Percentiles rank a stretch among this genome's conserved stretches.
These are phyloP conservation scores for Tetragonula clypearis DNA, from an alignment of 1,140 invertebrate genomes.

Conservation along the genomic window DNA sequence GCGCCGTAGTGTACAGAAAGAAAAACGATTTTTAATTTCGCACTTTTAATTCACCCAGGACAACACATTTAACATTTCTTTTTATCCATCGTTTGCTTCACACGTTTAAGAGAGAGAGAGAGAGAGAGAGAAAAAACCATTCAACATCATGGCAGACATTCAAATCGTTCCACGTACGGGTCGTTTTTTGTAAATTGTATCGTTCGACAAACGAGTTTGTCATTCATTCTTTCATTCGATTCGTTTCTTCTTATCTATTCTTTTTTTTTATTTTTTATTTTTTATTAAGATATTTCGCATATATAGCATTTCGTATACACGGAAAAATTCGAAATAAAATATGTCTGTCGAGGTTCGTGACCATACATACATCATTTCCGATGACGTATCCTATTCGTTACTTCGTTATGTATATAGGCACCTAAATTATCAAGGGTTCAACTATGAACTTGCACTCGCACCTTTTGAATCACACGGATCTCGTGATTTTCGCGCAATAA, in stretches of 20 bases:
- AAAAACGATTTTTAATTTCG: neutral
- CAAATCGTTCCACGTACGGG: constrained; percentile 24
- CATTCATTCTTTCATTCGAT: constrained; percentile 23
- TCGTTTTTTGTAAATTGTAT: constrained; percentile 10
- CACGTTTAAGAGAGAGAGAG: neutral
- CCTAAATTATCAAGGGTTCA: neutral
- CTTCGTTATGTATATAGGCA: neutral
- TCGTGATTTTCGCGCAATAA: neutral
- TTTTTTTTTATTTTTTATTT: neutral
- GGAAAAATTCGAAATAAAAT: constrained; percentile 23
- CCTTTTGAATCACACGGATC: neutral
- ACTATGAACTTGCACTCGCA: neutral
- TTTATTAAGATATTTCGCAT: neutral
- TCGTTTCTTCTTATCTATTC: neutral
- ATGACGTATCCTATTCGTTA: neutral
- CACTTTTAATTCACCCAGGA: constrained; percentile 8
- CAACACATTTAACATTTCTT: neutral
- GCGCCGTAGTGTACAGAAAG: neutral
- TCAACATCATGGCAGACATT: constrained; percentile 8
- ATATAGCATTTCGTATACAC: neutral
- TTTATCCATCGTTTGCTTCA: constrained; percentile 3
- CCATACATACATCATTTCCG: neutral
- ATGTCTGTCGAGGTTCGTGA: neutral
- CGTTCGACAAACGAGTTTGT: constrained; percentile 16
- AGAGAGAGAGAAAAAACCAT: neutral